Evolutionary conservation across 2,113 vertebrate species (phyloP).

Genomic region (Notarius quadriscutis): DNA sequence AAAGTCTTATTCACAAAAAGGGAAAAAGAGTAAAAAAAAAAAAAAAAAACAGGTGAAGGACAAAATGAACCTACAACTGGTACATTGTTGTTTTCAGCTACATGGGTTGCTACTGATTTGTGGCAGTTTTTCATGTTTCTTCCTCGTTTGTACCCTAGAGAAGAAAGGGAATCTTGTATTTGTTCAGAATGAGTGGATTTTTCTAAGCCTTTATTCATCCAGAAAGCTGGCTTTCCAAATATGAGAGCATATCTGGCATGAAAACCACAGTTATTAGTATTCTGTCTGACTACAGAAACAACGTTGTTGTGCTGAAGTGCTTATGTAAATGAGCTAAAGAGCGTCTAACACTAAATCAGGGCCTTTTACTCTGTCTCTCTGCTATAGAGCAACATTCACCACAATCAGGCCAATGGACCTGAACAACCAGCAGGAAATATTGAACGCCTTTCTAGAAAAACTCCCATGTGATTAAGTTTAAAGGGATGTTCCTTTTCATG

Average conservation of each 20-base stretch:
- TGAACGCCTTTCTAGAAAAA: constrained; percentile 32
- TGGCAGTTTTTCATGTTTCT: background rate
- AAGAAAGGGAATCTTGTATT: background rate
- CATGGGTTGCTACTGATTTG: background rate
- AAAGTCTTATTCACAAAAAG: background rate
- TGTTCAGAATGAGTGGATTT: background rate
- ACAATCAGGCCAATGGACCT: constrained; percentile 23
- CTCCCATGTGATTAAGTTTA: background rate
- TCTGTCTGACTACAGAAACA: constrained; percentile 36
- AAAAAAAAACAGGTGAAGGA: background rate
- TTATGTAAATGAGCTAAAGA: constrained; percentile 42
- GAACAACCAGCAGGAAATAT: constrained; percentile 35
- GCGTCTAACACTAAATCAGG: constrained; percentile 40
- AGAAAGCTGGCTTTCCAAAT: background rate
- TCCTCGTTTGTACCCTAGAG: background rate
- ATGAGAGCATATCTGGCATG: constrained; percentile 21
- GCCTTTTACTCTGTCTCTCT: constrained; percentile 21
- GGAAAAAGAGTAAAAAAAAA: background rate
- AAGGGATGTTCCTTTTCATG: constrained; percentile 9
- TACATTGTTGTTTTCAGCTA: constrained; percentile 1
- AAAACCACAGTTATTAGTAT: constrained; percentile 28
- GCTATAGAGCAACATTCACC: constrained; percentile 34
- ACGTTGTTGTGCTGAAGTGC: constrained; percentile 35
- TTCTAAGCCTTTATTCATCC: constrained; percentile 3
- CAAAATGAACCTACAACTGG: background rate